These are phyloP conservation scores for Clarias gariepinus DNA, from an alignment of 2,113 vertebrate species.

Conservation along the genomic window DNA sequence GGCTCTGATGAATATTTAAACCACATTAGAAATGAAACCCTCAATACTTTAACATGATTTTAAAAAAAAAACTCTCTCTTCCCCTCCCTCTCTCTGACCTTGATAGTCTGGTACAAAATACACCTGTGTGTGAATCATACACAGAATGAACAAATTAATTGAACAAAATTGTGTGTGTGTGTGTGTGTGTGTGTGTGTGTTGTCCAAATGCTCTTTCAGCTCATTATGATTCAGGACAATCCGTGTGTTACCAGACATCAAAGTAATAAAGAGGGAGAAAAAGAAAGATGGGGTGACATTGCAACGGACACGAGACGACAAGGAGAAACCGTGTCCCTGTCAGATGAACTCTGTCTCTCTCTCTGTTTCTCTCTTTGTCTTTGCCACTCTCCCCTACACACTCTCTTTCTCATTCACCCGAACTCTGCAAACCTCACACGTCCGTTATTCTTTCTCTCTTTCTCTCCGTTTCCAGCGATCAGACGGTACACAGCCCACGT, in stretches of 20 bases:
- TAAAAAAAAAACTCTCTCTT: not conserved
- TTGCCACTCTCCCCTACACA: not conserved
- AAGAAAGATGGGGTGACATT: slow-evolving; percentile 40
- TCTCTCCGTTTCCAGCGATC: not conserved
- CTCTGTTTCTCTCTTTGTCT: not conserved
- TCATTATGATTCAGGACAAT: slow-evolving; percentile 42
- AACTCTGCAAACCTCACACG: slow-evolving; percentile 10
- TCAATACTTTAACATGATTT: not conserved
- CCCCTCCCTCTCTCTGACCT: not conserved
- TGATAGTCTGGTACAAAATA: slow-evolving; percentile 18
- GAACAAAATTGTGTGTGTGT: not conserved
- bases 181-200: not conserved
- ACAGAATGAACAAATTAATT: slow-evolving; percentile 16
- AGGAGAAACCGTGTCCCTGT: slow-evolving; percentile 8
- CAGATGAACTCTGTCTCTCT: not conserved
- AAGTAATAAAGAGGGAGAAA: slow-evolving; percentile 9
- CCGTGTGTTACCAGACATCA: slow-evolving; percentile 22
- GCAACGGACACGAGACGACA: not conserved
- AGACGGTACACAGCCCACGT: not conserved
- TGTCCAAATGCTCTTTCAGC: slow-evolving; percentile 22
- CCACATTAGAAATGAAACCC: not conserved
- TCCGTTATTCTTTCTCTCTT: not conserved
- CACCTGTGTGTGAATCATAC: slow-evolving; percentile 24
- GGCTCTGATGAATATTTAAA: not conserved
- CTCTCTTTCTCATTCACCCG: not conserved